Evolutionary conservation across 2,113 vertebrate species (phyloP).

Genomic region (Anseranas semipalmata): DNA sequence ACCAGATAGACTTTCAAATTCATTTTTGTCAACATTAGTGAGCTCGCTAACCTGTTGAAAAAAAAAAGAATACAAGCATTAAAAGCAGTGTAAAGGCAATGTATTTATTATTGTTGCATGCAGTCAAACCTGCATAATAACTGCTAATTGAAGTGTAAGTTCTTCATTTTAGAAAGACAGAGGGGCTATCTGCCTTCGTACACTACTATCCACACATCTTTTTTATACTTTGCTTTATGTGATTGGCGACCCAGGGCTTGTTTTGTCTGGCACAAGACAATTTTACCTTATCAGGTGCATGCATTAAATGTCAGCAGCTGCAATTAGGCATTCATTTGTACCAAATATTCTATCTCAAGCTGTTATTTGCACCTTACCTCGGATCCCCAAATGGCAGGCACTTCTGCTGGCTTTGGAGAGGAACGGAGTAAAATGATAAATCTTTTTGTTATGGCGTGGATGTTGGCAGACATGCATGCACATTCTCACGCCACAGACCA

Average conservation of each 20-base stretch:
- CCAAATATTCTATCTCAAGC: background rate
- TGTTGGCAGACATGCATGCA: background rate
- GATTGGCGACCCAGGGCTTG: background rate
- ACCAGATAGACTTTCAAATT: background rate
- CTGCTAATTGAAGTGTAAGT: background rate
- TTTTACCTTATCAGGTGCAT: background rate
- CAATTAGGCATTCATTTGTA: background rate
- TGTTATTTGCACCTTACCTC: background rate
- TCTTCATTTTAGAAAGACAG: background rate
- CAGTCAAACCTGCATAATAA: background rate
- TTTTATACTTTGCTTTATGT: background rate
- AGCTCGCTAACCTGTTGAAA: background rate
- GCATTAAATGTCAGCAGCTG: background rate
- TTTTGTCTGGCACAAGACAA: background rate
- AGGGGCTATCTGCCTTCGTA: background rate
- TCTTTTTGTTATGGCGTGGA: background rate
- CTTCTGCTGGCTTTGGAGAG: background rate
- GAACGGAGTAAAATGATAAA: background rate
- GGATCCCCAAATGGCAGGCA: background rate
- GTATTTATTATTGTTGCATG: background rate
- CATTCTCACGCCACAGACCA: background rate
- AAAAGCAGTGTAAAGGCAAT: background rate
- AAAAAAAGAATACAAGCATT: background rate
- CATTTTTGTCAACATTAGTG: background rate
- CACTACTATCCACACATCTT: too few species aligned